phyloP scores from a whole-genome alignment of 2,113 vertebrate genomes.

The Ochotona princeps region DNA sequence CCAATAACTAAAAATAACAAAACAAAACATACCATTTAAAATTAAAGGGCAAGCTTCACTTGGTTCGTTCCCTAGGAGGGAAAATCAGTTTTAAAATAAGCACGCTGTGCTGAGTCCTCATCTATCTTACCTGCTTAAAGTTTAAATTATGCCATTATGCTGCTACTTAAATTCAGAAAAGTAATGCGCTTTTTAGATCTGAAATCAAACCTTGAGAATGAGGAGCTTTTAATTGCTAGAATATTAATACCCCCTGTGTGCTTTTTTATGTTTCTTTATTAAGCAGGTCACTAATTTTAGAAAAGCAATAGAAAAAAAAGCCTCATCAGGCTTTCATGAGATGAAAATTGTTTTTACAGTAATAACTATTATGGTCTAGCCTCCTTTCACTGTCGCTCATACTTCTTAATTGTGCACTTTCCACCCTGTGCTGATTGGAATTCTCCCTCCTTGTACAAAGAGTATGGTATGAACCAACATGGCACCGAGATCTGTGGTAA shows the following conservation, averaged over 20 bases:
- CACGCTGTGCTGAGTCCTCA: not conserved
- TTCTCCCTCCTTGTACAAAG: too few relatives aligned
- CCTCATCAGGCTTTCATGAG: not conserved
- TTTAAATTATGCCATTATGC: conserved; percentile 50
- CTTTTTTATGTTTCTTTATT: not conserved
- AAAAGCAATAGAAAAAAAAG: conserved; percentile 11
- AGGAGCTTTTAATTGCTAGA: not conserved
- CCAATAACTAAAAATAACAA: not conserved
- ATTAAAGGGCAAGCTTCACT: conserved; percentile 17
- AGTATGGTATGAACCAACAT: not conserved
- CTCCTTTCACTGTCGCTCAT: not conserved
- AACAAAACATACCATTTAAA: conserved; percentile 9
- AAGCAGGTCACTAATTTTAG: conserved; percentile 23
- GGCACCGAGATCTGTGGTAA: too few relatives aligned
- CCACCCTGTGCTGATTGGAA: too few relatives aligned
- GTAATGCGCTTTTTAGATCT: not conserved
- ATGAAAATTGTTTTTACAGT: not conserved
- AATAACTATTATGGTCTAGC: not conserved
- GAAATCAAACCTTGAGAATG: conserved; percentile 32
- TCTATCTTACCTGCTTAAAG: conserved; percentile 40
- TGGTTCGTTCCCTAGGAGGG: not conserved
- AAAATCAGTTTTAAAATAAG: conserved; percentile 34
- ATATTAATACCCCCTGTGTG: not conserved
- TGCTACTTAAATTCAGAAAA: conserved; percentile 3
- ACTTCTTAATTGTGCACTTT: not conserved